Percentiles rank a stretch among this genome's conserved stretches.
These are phyloP conservation scores for Graptemys geographica DNA, from an alignment of 2,797 vertebrate species.

Conservation along the genomic window DNA sequence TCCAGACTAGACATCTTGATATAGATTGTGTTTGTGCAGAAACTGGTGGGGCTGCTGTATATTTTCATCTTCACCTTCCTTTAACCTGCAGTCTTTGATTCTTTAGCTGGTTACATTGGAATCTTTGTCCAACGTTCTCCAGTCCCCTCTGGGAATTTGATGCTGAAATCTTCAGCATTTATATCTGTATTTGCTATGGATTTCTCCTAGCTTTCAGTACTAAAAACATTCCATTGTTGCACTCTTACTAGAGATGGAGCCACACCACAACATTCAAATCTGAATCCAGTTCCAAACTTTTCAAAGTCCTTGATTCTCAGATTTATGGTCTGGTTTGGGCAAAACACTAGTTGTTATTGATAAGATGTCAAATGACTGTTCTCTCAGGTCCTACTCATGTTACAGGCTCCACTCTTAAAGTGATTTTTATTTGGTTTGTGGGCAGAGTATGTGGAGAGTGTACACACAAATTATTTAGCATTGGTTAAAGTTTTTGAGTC, in stretches of 20 bases:
- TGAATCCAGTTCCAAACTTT: not conserved
- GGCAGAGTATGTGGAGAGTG: not conserved
- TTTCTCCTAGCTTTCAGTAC: not conserved
- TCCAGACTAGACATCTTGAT: not conserved
- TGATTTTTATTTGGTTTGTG: not conserved
- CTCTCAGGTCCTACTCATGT: not conserved
- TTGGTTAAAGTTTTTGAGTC: not conserved
- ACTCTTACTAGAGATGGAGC: not conserved
- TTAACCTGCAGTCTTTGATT: not conserved
- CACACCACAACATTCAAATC: not conserved
- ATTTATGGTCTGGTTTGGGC: not conserved
- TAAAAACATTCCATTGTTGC: not conserved
- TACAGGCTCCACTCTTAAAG: not conserved
- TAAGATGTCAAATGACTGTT: not conserved
- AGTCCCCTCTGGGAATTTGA: not conserved
- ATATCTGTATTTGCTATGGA: not conserved
- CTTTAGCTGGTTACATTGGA: not conserved
- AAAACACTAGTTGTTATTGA: not conserved
- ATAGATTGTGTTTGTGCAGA: not conserved
- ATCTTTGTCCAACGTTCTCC: not conserved
- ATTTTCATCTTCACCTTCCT: not conserved
- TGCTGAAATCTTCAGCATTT: not conserved
- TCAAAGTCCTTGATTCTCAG: not conserved
- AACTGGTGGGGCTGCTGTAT: not conserved
- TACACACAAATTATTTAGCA: not conserved